Evolutionary conservation across 1,140 invertebrate species (phyloP), one percentile per base, ranked within the genome.

Genomic region (Calephelis nemesis): DNA sequence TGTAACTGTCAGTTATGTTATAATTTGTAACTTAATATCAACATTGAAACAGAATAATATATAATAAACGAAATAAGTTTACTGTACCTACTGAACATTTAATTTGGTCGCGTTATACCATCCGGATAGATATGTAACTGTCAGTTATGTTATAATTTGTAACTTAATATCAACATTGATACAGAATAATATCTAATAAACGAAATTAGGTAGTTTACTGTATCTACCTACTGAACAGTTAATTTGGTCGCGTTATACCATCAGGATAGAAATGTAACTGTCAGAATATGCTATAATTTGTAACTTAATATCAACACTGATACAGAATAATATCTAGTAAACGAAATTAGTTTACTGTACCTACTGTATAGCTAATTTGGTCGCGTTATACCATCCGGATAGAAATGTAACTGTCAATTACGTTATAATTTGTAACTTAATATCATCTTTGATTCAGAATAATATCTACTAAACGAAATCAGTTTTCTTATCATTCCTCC

Each of bases 191-290:
- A 54, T 30, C 64, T 39, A 87, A 79, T 85, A 73, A 71, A 77
- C 79, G 72, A 85, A 91, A 91, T 90, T 90, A 88, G n/a, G n/a
- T n/a, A n/a, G 87, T 90, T 90, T 88, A 82, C 82, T 70, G 30
- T 30, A n/a, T n/a, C n/a, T n/a, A 30, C 30, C 30, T 30, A 30
- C 30, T 30, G 30, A 30, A 30, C 30, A 30, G 1, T 30, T 30
- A 30, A 30, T 30, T 30, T 30, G 30, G 30, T 30, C 30, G 30
- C 4, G 30, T 4, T 30, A n/a, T 30, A 30, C 30, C 30, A 30
- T 30, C 3, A 0, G 19, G 19, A 19, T 19, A 19, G 19, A 19
- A 0, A 19, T 19, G 19, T 19, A 19, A 19, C 19, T 19, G 19
- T 19, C 19, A 19, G 19, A n/a, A 0, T 19, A 19, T 19, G 19